These are phyloP conservation scores for Mesitornis unicolor DNA, from an alignment of 2,113 vertebrate genomes.

Conservation along the genomic window DNA sequence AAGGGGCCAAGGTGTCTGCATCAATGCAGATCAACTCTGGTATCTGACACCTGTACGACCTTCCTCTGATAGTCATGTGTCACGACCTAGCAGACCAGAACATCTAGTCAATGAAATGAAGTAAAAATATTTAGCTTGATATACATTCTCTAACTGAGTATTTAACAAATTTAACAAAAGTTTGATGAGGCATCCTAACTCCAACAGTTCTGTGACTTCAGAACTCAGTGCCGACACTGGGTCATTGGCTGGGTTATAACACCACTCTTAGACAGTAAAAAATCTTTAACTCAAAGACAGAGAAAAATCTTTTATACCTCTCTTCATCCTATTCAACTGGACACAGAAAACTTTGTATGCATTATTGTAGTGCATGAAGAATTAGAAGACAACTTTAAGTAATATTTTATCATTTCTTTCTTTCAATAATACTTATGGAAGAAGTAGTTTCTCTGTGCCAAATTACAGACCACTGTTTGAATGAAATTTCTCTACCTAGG, in stretches of 20 bases:
- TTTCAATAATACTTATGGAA: conserved; percentile 12
- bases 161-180: not conserved
- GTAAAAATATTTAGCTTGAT: not conserved
- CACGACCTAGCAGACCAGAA: not conserved
- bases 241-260: not conserved
- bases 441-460: conserved; percentile 12
- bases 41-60: not conserved
- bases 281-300: not conserved
- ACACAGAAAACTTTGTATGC: not conserved
- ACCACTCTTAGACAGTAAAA: not conserved
- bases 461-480: conserved; percentile 56
- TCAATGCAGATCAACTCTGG: not conserved
- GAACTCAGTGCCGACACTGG: not conserved
- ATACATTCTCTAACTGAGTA: not conserved
- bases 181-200: not conserved
- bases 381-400: not conserved
- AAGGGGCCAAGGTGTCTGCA: not conserved
- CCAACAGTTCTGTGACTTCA: not conserved
- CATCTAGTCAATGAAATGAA: not conserved
- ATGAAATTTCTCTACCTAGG: conserved; percentile 66
- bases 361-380: not conserved
- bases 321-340: not conserved
- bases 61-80: not conserved
- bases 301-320: not conserved
- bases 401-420: conserved; percentile 3